A percentile compares a stretch with the other conserved stretches of the same genome.
Evolutionary conservation across 2,113 vertebrate species (phyloP).

Genomic region (Xiphias gladius): DNA sequence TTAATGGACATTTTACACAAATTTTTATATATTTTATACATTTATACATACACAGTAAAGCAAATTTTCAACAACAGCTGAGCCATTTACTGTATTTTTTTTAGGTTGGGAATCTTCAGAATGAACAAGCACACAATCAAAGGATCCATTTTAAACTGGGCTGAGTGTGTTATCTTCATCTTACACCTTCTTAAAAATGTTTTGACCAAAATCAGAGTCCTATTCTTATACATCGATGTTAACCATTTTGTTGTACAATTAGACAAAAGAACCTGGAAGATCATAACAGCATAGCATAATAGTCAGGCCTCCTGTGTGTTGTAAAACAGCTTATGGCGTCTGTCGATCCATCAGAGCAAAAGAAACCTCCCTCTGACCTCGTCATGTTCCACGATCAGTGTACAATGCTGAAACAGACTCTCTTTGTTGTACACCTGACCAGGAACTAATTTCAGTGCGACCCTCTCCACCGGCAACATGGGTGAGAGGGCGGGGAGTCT

Average conservation of each 20-base stretch:
- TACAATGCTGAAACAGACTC: slow-evolving; percentile 71
- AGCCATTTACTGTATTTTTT: slow-evolving; percentile 62
- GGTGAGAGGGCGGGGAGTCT: slow-evolving; percentile 71
- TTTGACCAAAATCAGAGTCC: background rate
- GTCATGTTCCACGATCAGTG: slow-evolving; percentile 78
- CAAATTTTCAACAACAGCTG: slow-evolving; percentile 64
- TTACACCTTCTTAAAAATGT: background rate
- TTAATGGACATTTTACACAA: slow-evolving; percentile 82
- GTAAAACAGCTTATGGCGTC: slow-evolving; percentile 71
- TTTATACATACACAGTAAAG: slow-evolving; percentile 63
- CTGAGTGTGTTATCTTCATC: background rate
- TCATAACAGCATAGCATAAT: background rate
- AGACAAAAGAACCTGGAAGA: slow-evolving; percentile 48
- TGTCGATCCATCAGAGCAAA: slow-evolving; percentile 62
- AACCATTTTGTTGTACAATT: slow-evolving; percentile 17
- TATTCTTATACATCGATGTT: background rate
- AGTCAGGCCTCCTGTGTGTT: slow-evolving; percentile 25
- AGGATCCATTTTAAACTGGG: background rate
- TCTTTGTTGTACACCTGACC: slow-evolving; percentile 79
- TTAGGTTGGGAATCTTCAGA: slow-evolving; percentile 30
- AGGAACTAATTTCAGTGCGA: slow-evolving; percentile 73
- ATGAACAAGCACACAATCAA: slow-evolving; percentile 35
- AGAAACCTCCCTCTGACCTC: slow-evolving; percentile 69
- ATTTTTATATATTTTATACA: slow-evolving; percentile 76
- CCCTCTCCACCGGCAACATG: slow-evolving; percentile 70